These are phyloP conservation scores for Calliopum simillimum DNA, from an alignment of 2,888 invertebrate species.

Conservation along the genomic window DNA sequence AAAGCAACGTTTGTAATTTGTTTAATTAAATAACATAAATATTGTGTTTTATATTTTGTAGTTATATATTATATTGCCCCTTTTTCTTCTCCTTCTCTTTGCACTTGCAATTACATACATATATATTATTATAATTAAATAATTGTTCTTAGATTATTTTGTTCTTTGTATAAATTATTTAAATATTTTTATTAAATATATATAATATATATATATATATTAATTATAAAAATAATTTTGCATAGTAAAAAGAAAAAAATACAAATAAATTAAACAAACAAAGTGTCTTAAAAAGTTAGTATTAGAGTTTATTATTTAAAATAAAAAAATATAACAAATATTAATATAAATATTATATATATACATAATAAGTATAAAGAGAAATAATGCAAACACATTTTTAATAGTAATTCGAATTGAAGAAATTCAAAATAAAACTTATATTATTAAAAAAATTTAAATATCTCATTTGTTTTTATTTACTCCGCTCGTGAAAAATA, in stretches of 20 bases:
- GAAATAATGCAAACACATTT: constrained; percentile 32
- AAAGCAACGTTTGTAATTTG: constrained; percentile 17
- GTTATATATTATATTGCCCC: constrained; percentile 12
- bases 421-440: constrained; percentile 34
- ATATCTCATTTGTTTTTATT: not conserved
- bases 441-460: constrained; percentile 31
- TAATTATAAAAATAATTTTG: constrained; percentile 22
- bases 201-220: constrained; percentile 5
- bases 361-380: constrained; percentile 6
- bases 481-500: too few relatives aligned
- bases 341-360: constrained; percentile 24
- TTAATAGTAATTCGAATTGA: constrained; percentile 34
- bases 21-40: constrained; percentile 24
- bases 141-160: constrained; percentile 17
- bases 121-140: constrained; percentile 13
- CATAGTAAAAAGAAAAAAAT: constrained; percentile 32
- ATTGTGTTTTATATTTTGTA: constrained; percentile 22
- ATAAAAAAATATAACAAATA: constrained; percentile 30
- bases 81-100: not conserved
- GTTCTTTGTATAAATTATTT: constrained; percentile 34
- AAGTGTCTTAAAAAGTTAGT: constrained; percentile 65
- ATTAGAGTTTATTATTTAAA: constrained; percentile 51
- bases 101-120: constrained; percentile 9
- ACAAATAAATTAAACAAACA: constrained; percentile 52
- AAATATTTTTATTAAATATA: constrained; percentile 25